Evolutionary conservation across 2,888 invertebrate genomes (phyloP).

Genomic region (Azorinus chamasolen): DNA sequence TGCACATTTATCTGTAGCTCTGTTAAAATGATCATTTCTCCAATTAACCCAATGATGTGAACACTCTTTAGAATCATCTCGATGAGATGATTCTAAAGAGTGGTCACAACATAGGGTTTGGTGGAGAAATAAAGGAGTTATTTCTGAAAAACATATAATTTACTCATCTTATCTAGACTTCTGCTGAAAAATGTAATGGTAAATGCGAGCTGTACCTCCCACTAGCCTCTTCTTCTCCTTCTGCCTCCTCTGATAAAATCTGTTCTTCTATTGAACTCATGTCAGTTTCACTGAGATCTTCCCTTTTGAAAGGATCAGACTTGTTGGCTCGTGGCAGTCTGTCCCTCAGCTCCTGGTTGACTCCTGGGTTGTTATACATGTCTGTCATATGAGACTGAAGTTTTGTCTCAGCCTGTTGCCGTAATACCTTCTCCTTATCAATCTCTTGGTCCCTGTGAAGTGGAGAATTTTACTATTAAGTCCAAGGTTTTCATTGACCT

Average conservation of each 20-base stretch:
- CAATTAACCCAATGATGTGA: no score
- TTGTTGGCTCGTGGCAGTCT: constrained; percentile 82
- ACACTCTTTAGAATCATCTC: no score
- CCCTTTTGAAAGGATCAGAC: constrained; percentile 65
- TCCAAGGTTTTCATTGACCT: background rate
- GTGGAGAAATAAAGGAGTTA: no score
- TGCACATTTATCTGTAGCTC: no score
- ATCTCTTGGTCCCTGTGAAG: constrained; percentile 72
- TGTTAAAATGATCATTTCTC: no score
- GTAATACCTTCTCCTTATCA: constrained; percentile 69
- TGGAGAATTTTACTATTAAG: background rate
- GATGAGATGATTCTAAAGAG: no score
- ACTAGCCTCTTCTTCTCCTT: constrained; percentile 2
- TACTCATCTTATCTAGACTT: no score
- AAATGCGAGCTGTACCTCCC: background rate
- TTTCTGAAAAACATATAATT: no score
- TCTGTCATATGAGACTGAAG: constrained; percentile 76
- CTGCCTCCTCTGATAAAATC: constrained; percentile 50
- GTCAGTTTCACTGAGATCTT: constrained; percentile 54
- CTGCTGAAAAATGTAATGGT: no score
- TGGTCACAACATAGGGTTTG: no score
- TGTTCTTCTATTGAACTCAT: constrained; percentile 63
- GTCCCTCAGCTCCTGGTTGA: constrained; percentile 80
- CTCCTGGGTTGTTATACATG: constrained; percentile 80
- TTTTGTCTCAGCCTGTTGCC: constrained; percentile 71